Conservation (phyloP, 2,888 invertebrate species). For the Apoderus coryli region DNA sequence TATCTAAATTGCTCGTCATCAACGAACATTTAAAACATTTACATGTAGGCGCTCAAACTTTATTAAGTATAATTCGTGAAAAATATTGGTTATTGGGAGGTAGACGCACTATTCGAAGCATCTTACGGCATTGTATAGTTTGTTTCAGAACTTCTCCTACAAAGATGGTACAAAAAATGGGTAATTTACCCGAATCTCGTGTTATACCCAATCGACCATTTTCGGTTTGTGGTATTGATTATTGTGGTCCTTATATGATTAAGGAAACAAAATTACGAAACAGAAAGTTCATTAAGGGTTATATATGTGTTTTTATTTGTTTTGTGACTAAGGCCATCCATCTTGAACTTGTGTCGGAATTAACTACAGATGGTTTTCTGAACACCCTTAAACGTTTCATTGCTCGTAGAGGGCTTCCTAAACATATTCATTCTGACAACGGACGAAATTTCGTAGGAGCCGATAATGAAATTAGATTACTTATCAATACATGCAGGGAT, state of each 20-base stretch:
- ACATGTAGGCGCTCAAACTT: slow-evolving; percentile 13
- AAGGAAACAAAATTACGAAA: slow-evolving; percentile 12
- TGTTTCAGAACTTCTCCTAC: slow-evolving; percentile 13
- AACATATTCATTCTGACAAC: slow-evolving; percentile 12
- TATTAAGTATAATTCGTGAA: slow-evolving; percentile 12
- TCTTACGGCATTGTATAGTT: slow-evolving; percentile 10
- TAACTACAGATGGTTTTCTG: slow-evolving; percentile 13
- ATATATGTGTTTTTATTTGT: slow-evolving; percentile 15
- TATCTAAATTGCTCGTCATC: slow-evolving; percentile 12
- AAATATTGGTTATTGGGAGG: slow-evolving; percentile 14
- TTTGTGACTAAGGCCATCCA: slow-evolving; percentile 15
- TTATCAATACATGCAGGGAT: too few relatives aligned
- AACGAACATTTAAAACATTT: slow-evolving; percentile 14
- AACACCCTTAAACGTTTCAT: slow-evolving; percentile 15
- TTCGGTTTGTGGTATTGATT: slow-evolving; percentile 13
- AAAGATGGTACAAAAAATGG: slow-evolving; percentile 13
- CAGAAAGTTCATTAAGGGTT: slow-evolving; percentile 12
- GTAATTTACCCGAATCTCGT: slow-evolving; percentile 12
- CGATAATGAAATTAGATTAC: too few relatives aligned
- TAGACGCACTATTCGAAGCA: slow-evolving; percentile 9
- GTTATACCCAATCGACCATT: slow-evolving; percentile 15
- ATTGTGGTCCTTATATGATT: slow-evolving; percentile 15
- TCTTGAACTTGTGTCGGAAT: slow-evolving; percentile 13
- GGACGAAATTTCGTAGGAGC: slow-evolving; percentile 13
- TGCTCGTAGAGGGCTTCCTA: slow-evolving; percentile 13